These are phyloP conservation scores for Brachypalpus laphriformis DNA, from an alignment of 2,888 invertebrate genomes.

Conservation along the genomic window DNA sequence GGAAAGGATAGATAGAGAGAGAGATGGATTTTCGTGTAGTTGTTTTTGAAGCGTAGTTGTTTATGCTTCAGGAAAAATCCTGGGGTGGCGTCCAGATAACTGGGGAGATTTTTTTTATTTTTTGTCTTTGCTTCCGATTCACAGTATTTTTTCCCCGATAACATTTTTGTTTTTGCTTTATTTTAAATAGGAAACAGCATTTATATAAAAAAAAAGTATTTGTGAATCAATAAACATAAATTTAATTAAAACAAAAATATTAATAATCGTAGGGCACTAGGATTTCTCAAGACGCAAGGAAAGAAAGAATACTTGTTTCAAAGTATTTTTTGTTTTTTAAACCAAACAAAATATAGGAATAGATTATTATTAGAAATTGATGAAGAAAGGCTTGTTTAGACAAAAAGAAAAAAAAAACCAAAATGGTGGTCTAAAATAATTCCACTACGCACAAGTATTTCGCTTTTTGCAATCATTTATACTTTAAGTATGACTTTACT, in stretches of 20 bases:
- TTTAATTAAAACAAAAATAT: background rate
- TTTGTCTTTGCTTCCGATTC: too few relatives aligned
- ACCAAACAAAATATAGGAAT: constrained; percentile 4
- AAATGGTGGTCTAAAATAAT: constrained; percentile 5
- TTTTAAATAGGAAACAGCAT: constrained; percentile 3
- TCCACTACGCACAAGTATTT: constrained; percentile 36
- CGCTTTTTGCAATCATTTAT: constrained; percentile 41
- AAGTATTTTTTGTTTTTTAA: constrained; percentile 10
- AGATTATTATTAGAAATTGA: constrained; percentile 41
- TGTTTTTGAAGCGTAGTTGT: too few relatives aligned
- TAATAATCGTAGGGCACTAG: constrained; percentile 10
- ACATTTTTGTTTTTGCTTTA: background rate
- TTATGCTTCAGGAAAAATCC: too few relatives aligned
- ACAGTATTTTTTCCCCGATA: background rate
- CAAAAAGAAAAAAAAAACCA: background rate
- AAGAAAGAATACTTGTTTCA: constrained; percentile 13
- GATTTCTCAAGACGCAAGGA: constrained; percentile 9
- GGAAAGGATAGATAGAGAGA: too few relatives aligned
- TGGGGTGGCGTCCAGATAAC: too few relatives aligned
- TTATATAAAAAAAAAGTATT: background rate
- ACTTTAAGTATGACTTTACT: constrained; percentile 10
- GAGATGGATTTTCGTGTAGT: too few relatives aligned
- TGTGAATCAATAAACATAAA: background rate
- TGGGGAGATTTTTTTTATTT: too few relatives aligned
- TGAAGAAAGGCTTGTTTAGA: constrained; percentile 28